Evolutionary conservation across 2,113 vertebrate species (phyloP).

Genomic region (Columba janthina): DNA sequence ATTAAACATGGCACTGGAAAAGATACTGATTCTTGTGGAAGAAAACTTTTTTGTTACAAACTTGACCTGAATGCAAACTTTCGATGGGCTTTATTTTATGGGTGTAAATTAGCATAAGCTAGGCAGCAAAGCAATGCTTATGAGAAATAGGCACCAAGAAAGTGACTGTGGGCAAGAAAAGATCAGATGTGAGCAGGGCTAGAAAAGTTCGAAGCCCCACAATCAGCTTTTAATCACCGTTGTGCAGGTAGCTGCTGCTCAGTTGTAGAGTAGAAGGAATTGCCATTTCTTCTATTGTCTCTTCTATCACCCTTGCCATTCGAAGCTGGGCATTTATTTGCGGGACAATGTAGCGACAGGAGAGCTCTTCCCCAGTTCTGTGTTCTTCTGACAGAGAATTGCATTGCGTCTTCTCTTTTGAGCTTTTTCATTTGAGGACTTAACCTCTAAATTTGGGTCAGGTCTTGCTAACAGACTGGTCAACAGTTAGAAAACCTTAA

Average conservation of each 20-base stretch:
- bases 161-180: not conserved
- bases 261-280: not conserved
- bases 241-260: rapidly evolving
- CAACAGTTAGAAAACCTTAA: not conserved
- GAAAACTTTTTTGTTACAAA: not conserved
- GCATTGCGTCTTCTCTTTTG: not conserved
- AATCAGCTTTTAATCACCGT: not conserved
- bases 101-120: not conserved
- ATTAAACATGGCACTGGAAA: not conserved
- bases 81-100: not conserved
- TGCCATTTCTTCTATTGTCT: not conserved
- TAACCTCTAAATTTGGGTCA: not conserved
- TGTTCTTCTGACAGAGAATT: not conserved
- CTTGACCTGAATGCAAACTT: not conserved
- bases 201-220: not conserved
- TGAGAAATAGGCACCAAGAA: not conserved
- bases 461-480: not conserved
- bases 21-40: not conserved
- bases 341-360: not conserved
- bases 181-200: rapidly evolving
- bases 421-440: not conserved
- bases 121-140: not conserved
- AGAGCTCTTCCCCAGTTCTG: not conserved
- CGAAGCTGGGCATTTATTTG: not conserved
- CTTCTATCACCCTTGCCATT: not conserved